Evolutionary conservation across 1,140 invertebrate species (phyloP).

Genomic region (Cydia pomonella): DNA sequence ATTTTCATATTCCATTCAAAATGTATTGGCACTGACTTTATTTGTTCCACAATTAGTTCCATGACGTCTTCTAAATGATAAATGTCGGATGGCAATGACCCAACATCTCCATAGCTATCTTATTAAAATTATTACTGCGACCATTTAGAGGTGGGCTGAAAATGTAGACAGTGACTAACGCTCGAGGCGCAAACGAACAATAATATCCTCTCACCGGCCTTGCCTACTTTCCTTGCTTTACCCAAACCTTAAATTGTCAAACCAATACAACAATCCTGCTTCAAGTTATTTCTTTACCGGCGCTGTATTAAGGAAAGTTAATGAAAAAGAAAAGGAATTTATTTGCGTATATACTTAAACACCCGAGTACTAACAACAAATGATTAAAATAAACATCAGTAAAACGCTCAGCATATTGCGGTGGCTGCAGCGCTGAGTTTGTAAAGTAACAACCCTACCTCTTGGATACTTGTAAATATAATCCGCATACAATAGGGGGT

Average conservation of each 20-base stretch:
- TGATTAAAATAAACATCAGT: no score
- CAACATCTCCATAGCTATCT: slow-evolving; percentile 3
- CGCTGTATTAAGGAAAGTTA: no score
- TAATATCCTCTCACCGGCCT: not conserved
- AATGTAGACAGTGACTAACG: not conserved
- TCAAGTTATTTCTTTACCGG: no score
- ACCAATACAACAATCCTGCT: not conserved
- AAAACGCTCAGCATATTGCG: no score
- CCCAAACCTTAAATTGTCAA: not conserved
- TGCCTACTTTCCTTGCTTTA: not conserved
- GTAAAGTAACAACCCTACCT: no score
- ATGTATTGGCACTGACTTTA: not conserved
- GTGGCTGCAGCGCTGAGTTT: no score
- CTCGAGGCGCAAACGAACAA: not conserved
- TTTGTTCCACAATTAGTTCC: not conserved
- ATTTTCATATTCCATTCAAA: not conserved
- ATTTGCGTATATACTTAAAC: no score
- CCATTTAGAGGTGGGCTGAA: not conserved
- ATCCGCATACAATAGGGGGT: no score
- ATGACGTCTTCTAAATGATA: slow-evolving; percentile 7
- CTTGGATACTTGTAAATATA: no score
- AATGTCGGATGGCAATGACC: slow-evolving; percentile 3
- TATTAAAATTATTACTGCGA: not conserved
- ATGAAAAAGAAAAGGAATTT: no score
- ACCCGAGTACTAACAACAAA: no score